A percentile compares a stretch with the other conserved stretches of the same genome.
Conservation (phyloP, 2,113 vertebrate species). For the Nyctibius bracteatus region DNA sequence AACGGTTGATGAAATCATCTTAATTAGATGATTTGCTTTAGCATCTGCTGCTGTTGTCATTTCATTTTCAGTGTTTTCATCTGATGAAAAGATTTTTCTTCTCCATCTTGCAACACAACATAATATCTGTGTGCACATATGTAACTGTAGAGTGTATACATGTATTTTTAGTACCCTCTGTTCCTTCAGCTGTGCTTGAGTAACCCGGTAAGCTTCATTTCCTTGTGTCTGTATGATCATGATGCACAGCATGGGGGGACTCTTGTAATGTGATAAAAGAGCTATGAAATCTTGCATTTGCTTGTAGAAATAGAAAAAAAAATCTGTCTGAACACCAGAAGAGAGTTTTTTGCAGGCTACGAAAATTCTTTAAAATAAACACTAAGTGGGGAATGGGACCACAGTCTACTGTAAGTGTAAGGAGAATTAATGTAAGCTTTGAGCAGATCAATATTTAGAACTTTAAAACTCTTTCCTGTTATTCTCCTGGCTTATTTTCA, state of each 20-base stretch:
- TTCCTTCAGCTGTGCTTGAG: conserved; percentile 41
- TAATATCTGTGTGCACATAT: not conserved
- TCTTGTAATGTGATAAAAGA: not conserved
- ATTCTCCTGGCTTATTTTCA: conserved; percentile 11
- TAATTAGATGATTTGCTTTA: conserved; percentile 53
- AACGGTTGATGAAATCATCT: conserved; percentile 2
- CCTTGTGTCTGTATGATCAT: not conserved
- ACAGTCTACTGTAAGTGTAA: not conserved
- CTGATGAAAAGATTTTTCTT: conserved; percentile 8
- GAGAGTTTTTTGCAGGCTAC: not conserved
- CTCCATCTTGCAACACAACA: not conserved
- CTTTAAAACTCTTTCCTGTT: conserved; percentile 41
- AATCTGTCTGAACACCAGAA: not conserved
- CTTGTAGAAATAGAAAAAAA: not conserved
- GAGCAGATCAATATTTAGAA: not conserved
- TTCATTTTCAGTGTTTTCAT: conserved; percentile 30
- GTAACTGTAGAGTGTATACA: not conserved
- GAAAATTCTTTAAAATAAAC: not conserved
- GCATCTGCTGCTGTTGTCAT: conserved; percentile 42
- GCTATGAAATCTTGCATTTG: conserved; percentile 13
- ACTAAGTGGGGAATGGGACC: not conserved
- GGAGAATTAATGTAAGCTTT: not conserved
- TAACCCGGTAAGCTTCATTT: conserved; percentile 35
- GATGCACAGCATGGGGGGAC: not conserved
- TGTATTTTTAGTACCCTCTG: conserved; percentile 45